Evolutionary conservation across 2,888 invertebrate genomes (phyloP), one percentile per base, ranked within the genome.

Genomic region (Drosophila ezoana): DNA sequence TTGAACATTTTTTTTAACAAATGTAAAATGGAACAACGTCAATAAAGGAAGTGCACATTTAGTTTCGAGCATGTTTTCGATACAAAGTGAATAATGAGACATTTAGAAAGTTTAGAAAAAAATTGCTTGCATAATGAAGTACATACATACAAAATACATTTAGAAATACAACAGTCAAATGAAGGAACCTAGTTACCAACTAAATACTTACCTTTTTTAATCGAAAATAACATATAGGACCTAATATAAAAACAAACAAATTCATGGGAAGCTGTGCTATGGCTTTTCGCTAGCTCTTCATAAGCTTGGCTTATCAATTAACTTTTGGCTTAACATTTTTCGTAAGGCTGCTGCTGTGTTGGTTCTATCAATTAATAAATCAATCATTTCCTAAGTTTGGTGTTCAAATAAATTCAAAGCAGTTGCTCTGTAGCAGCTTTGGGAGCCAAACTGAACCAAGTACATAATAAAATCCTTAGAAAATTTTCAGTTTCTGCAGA

Each of bases 261-360:
- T 82, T 89, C 89, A 48, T 89, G 84, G 87, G 81, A 76, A 80
- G 80, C 84, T 79, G 65, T 66, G 62, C 74, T 75, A 75, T 81
- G 75, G 85, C 82, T 78, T 64, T 70, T 59, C 51, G 72, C 76
- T 41, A 54, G 79, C 70, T 85, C 63, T 51, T 59, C 37, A 64
- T 89, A 89, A 87, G 88, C 89, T 89, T 88, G 61, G 89, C 89
- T 84, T 89, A 85, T 86, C 66, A 69, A 69, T 79, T 66, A 79
- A 87, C 88, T 81, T 83, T 89, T 87, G 89, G 83, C 83, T 85
- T 83, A 87, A 87, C 76, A 68, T 64, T 59, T 69, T 52, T 61
- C 52, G 70, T 85, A 85, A 85, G 90, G 85, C 85, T 89, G 84
- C 85, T 81, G 63, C 51, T 76, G 51, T 57, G 35, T 57, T 45